These are phyloP conservation scores for Meloe dianella DNA, from an alignment of 2,888 invertebrate species.

Conservation along the genomic window DNA sequence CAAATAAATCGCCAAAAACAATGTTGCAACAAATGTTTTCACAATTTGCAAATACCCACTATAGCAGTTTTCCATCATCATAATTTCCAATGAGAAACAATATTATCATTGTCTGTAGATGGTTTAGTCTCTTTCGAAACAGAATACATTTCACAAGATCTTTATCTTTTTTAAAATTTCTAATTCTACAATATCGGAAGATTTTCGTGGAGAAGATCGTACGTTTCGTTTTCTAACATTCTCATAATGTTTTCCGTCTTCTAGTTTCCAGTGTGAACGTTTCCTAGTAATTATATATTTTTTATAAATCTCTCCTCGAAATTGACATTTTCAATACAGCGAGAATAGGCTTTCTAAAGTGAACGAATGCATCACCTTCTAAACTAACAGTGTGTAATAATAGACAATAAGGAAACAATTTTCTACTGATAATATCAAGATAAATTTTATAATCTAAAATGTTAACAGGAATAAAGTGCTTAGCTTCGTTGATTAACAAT, in stretches of 20 bases:
- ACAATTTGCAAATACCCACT: background rate
- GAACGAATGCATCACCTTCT: background rate
- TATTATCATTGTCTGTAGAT: background rate
- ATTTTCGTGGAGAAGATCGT: background rate
- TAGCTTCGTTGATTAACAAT: no score
- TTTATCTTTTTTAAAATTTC: background rate
- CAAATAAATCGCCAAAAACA: no score
- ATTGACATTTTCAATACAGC: background rate
- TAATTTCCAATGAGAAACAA: background rate
- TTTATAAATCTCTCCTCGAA: background rate
- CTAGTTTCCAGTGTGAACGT: background rate
- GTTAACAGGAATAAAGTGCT: background rate
- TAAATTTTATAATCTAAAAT: background rate
- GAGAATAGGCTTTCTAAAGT: background rate
- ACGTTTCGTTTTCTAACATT: background rate
- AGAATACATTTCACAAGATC: background rate
- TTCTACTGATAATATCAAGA: background rate
- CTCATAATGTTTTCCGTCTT: background rate
- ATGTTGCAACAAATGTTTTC: no score
- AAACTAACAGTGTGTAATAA: background rate
- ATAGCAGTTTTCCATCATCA: background rate
- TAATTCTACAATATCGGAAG: background rate
- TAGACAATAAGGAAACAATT: background rate
- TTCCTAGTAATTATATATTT: conserved; percentile 4
- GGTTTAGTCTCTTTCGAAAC: background rate